Evolutionary conservation across 2,888 invertebrate genomes (phyloP).

Genomic region (Drosophila nigricruria): DNA sequence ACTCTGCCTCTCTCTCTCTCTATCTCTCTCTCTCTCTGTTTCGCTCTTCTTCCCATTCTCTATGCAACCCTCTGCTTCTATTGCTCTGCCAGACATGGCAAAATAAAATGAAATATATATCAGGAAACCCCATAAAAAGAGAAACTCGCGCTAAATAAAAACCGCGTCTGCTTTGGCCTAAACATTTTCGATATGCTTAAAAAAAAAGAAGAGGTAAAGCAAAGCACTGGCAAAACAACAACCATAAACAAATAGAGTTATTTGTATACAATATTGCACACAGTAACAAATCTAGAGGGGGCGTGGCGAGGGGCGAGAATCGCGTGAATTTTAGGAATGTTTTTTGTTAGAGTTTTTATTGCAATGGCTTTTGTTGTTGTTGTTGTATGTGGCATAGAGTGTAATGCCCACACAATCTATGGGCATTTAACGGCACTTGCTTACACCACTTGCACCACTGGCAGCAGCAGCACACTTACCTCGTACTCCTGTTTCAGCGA

Average conservation of each 20-base stretch:
- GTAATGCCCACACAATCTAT: conserved; percentile 49
- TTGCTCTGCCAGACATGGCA: conserved; percentile 60
- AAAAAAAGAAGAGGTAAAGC: conserved; percentile 15
- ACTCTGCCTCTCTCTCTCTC: conserved; percentile 3
- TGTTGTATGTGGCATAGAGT: conserved; percentile 44
- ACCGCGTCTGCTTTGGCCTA: conserved; percentile 59
- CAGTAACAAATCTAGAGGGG: conserved; percentile 24
- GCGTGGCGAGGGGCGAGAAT: conserved; percentile 11
- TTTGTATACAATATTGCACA: conserved; percentile 49
- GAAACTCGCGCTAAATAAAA: conserved; percentile 44
- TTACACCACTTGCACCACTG: conserved; percentile 23
- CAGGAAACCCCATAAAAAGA: conserved; percentile 30
- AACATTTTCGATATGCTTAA: conserved; percentile 73
- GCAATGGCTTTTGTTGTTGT: conserved; percentile 6
- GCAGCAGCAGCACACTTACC: conserved; percentile 66
- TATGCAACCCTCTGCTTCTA: conserved; percentile 6
- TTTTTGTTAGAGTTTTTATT: conserved; percentile 45
- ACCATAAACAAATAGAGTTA: conserved; percentile 36
- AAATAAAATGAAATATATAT: conserved; percentile 64
- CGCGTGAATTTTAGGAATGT: conserved; percentile 76
- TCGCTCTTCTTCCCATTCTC: neutral
- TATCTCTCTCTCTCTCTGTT: conserved; percentile 3
- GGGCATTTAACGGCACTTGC: conserved; percentile 58
- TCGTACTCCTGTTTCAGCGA: conserved; percentile 85
- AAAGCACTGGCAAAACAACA: conserved; percentile 11